phyloP scores from a whole-genome alignment of 2,113 vertebrate genomes.

The Thinocorus orbignyianus region DNA sequence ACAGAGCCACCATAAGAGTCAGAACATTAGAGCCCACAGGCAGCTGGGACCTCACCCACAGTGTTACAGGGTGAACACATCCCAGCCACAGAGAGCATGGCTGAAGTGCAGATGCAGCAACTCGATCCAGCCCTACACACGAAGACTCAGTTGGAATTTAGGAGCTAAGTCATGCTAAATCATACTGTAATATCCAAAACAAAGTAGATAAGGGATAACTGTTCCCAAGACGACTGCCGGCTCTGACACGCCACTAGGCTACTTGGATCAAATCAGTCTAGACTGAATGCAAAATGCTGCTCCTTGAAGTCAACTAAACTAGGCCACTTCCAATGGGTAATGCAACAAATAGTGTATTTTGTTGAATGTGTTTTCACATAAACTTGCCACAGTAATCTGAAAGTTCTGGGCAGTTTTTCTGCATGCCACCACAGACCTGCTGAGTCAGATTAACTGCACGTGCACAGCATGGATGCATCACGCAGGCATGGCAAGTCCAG shows the following conservation, averaged over 20 bases:
- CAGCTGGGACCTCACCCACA: not conserved
- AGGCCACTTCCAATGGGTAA: not conserved
- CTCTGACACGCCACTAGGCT: not conserved
- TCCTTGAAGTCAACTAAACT: not conserved
- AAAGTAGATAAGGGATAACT: not conserved
- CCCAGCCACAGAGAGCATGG: accelerated
- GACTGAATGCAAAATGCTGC: not conserved
- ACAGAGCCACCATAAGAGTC: not conserved
- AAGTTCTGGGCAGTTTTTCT: not conserved
- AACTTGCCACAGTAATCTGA: not conserved
- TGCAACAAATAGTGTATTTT: not conserved
- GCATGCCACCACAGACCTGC: not conserved
- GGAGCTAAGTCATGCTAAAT: not conserved
- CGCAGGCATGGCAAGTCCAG: not conserved
- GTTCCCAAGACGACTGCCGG: not conserved
- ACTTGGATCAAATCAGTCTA: conserved; percentile 21
- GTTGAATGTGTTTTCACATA: not conserved
- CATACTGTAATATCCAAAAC: not conserved
- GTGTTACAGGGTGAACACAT: not conserved
- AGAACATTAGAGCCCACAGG: not conserved
- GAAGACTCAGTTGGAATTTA: not conserved
- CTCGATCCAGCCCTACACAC: not conserved
- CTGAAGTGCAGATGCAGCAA: not conserved
- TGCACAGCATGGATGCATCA: not conserved
- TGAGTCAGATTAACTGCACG: not conserved